These are phyloP conservation scores for Drosophila kokeensis DNA, from an alignment of 2,888 invertebrate species.

Conservation along the genomic window DNA sequence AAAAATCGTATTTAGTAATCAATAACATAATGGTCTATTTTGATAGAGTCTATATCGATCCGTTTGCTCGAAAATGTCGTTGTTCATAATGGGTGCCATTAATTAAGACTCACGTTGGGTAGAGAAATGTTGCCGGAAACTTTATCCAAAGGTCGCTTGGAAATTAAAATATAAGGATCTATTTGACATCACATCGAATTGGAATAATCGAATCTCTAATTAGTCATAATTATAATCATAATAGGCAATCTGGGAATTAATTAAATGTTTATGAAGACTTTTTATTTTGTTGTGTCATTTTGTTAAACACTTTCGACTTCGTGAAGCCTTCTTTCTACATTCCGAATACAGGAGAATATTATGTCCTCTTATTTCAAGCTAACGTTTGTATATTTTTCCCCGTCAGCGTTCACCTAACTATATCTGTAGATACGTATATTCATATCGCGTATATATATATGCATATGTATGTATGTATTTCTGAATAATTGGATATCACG, in stretches of 20 bases:
- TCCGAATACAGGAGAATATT: not conserved
- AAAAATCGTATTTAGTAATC: not conserved
- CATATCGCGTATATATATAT: not conserved
- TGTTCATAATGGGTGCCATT: not conserved
- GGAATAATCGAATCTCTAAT: no score
- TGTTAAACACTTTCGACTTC: not conserved
- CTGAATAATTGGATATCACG: slow-evolving; percentile 60
- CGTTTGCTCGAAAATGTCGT: not conserved
- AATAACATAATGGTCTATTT: not conserved
- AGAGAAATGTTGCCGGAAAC: not conserved
- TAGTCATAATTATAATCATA: not conserved
- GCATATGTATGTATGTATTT: slow-evolving; percentile 10
- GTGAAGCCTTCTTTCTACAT: not conserved
- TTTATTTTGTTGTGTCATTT: not conserved
- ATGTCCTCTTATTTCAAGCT: slow-evolving; percentile 2
- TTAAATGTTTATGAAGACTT: not conserved
- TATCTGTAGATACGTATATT: not conserved
- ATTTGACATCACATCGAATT: not conserved
- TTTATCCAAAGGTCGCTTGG: not conserved
- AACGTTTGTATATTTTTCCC: slow-evolving; percentile 7
- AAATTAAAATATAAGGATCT: not conserved
- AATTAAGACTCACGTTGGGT: not conserved
- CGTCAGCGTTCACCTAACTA: not conserved
- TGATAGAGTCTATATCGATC: not conserved
- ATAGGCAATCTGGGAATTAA: not conserved